Evolutionary conservation across 2,113 vertebrate species (phyloP).

Genomic region (Lycaon pictus): DNA sequence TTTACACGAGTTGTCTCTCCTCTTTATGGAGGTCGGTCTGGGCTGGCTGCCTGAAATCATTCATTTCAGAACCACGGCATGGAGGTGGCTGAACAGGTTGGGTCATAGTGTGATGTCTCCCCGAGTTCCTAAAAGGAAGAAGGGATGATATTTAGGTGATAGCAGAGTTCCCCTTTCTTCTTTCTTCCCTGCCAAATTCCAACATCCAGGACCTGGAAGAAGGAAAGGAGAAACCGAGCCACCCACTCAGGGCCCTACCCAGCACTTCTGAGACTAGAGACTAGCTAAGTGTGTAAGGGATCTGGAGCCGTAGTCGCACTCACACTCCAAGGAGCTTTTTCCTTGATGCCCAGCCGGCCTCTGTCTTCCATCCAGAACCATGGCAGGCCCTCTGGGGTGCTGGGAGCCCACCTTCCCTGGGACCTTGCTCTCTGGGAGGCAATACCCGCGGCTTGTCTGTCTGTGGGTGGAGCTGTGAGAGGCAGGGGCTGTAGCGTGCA

Average conservation of each 20-base stretch:
- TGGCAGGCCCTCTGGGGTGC: not conserved
- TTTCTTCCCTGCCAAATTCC: conserved; percentile 40
- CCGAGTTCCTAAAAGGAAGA: not conserved
- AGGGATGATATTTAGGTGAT: not conserved
- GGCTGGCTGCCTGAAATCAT: not conserved
- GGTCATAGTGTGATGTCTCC: not conserved
- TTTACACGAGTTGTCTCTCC: not conserved
- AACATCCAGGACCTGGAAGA: not conserved
- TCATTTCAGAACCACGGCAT: not conserved
- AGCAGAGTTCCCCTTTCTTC: not conserved
- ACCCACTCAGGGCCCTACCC: not conserved
- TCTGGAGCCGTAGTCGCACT: not conserved
- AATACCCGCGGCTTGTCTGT: not conserved
- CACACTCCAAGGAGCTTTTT: not conserved
- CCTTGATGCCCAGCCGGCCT: not conserved
- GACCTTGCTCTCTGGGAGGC: not conserved
- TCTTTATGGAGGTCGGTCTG: not conserved
- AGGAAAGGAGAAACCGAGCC: not conserved
- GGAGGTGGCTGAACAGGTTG: not conserved
- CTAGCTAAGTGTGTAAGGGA: conserved; percentile 1
- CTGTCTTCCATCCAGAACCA: not conserved
- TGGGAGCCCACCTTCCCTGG: not conserved
- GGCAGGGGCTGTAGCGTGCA: not conserved
- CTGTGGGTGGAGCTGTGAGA: not conserved
- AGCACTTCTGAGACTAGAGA: not conserved